Conservation (phyloP, 2,888 invertebrate species). For the Luffia ferchaultella region DNA sequence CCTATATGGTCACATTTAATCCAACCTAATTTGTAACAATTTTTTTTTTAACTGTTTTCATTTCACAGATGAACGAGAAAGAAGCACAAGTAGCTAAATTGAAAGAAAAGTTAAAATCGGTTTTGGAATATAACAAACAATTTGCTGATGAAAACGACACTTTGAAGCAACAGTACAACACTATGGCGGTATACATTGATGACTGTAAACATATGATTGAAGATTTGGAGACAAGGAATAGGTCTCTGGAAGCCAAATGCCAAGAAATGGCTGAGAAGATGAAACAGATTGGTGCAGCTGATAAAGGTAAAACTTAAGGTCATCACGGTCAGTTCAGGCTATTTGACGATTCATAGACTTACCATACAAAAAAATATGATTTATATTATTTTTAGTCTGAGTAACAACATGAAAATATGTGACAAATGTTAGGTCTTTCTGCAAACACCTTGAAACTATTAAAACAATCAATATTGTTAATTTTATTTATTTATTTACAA, state of each 20-base stretch:
- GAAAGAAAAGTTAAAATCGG: conserved; percentile 66
- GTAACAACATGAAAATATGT: no score
- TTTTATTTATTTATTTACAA: no score
- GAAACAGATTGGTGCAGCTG: conserved; percentile 43
- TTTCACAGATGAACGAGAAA: conserved; percentile 63
- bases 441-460: no score
- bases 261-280: conserved; percentile 39
- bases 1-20: no score
- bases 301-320: conserved; percentile 35
- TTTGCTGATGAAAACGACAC: conserved; percentile 70
- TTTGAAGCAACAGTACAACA: conserved; percentile 55
- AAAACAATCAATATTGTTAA: no score
- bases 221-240: conserved; percentile 44
- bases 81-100: conserved; percentile 67
- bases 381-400: no score
- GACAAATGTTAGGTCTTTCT: no score
- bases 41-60: no score
- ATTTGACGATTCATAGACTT: no score
- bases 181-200: conserved; percentile 55
- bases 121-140: conserved; percentile 69
- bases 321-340: no score
- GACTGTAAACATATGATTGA: conserved; percentile 56
- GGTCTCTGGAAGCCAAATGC: conserved; percentile 34
- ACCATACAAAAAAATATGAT: no score
- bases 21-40: no score